Evolutionary conservation across 2,888 invertebrate genomes (phyloP), one percentile per base, ranked within the genome.

Genomic region (Pseudoips prasinana): DNA sequence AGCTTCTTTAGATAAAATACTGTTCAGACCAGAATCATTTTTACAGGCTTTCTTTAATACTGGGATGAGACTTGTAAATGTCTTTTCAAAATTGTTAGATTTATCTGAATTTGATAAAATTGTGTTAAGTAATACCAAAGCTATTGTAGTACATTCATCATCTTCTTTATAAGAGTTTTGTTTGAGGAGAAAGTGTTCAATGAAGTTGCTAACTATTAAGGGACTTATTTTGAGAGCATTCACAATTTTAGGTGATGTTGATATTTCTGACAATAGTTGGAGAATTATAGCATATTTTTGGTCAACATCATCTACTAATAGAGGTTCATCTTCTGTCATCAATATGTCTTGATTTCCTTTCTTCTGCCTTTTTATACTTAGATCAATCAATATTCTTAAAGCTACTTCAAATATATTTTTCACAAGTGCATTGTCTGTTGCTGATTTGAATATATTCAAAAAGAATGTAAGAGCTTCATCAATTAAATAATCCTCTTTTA

Each of bases 181-280:
- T 37, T 63, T 63, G 11, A 70, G 26, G 18, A 91, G 72, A 49
- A 87, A 81, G 38, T 80, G 65, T 59, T 87, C 76, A 25, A 91
- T 75, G 47, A 90, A 91, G 34, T 78, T 64, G 1, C 90, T 59
- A 2, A 91, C 77, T 44, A 78, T 67, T 6, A 59, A 46, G 2
- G 91, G 89, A 46, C 86, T 76, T 9, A 67, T 60, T 60, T 80
- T 90, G 22, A 91, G 66, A 30, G 70, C 55, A 29, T 64, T 62
- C 22, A 88, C 72, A 17, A 90, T 67, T 56, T 77, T 76, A 32
- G 82, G 73, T 42, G 80, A 77, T 35, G 80, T 79, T 1, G 90
- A 74, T 60, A 92, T 73, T 53, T 87, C 84, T 35, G 89, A 84
- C 10, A 92, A 71, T 23, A 91, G 47, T 35, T 90, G 88, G 20